Base-by-base conservation (phyloP, 1,140 invertebrate species). In the Yoshiicerus persimilis region DNA sequence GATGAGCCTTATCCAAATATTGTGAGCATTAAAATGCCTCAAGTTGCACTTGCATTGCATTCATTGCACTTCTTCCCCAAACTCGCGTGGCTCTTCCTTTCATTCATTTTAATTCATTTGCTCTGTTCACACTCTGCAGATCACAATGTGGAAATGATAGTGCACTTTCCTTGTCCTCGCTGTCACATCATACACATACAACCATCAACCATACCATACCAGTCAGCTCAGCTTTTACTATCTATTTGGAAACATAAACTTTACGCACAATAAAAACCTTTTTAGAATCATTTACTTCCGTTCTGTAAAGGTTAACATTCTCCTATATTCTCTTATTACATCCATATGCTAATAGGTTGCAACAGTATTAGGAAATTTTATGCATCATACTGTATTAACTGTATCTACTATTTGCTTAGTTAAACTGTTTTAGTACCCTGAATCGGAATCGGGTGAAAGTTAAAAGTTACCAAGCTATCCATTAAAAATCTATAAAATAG, bases 1-100 rank as follows among this genome's bases (percentile, higher is more conserved):
- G 75, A 87, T 83, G 87, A 84, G 83, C 62, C 25, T 41, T 84
- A 84, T 47, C 83, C 83, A 84, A 84, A 56, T 56, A 84, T 41
- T 64, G 80, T 64, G 77, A 64, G 36, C 75, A 80, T 64, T 80
- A 80, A 84, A 84, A 62, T 83, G 77, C 77, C 77, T 34, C 38
- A 34, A 25, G 38, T 83, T 39, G 34, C 38, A 38, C 23, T 83
- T 83, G 38, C 34, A 38, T 5, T 83, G 47, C 47, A 56, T 56
- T 56, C 47, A 56, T 32, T 84, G 38, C 41, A 41, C 32, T 30
- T 27, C 41, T 56, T 47, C 83, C 25, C 38, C 30, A 84, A 13
- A 83, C 77, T 23, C 83, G 25, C 83, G 30, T 30, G 23, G 13
- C 38, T 47, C 10, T 27, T 20, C n/a, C 75, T 36, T 77, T 77